Evolutionary conservation across 2,888 invertebrate genomes (phyloP).

Genomic region (Oscheius sp.): DNA sequence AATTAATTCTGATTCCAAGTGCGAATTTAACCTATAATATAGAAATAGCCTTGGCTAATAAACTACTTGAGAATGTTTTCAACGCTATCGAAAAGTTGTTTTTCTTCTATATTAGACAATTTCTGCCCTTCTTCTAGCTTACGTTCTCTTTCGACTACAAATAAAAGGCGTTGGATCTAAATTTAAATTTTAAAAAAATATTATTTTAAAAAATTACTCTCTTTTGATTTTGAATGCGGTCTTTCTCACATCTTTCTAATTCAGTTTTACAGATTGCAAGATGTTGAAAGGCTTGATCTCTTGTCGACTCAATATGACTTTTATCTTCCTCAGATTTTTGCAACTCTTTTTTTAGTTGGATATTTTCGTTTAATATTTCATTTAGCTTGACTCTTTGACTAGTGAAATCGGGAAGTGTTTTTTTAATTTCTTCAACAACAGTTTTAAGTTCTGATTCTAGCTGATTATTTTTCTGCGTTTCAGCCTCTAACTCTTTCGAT

Average conservation of each 20-base stretch:
- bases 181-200: too few species aligned
- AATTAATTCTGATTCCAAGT: slow-evolving; percentile 49
- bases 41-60: too few species aligned
- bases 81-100: slow-evolving; percentile 38
- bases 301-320: slow-evolving; percentile 32
- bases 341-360: slow-evolving; percentile 33
- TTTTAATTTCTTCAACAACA: slow-evolving; percentile 46
- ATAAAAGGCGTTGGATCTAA: slow-evolving; percentile 25
- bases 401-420: slow-evolving; percentile 37
- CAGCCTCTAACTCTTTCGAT: slow-evolving; percentile 52
- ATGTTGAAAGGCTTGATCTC: slow-evolving; percentile 49
- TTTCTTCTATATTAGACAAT: slow-evolving; percentile 22
- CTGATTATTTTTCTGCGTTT: slow-evolving; percentile 39
- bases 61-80: slow-evolving; percentile 40
- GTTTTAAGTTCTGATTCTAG: slow-evolving; percentile 57
- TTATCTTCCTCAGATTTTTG: slow-evolving; percentile 38
- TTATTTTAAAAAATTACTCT: too few species aligned
- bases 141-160: slow-evolving; percentile 1
- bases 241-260: slow-evolving; percentile 54
- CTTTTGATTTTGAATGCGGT: slow-evolving; percentile 18
- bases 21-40: slow-evolving; percentile 44
- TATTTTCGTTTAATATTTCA: slow-evolving; percentile 35
- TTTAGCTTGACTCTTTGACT: slow-evolving; percentile 41
- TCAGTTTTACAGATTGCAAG: slow-evolving; percentile 59
- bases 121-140: background rate